phyloP scores from a whole-genome alignment of 2,888 invertebrate species.

The Luperina nickerlii region DNA sequence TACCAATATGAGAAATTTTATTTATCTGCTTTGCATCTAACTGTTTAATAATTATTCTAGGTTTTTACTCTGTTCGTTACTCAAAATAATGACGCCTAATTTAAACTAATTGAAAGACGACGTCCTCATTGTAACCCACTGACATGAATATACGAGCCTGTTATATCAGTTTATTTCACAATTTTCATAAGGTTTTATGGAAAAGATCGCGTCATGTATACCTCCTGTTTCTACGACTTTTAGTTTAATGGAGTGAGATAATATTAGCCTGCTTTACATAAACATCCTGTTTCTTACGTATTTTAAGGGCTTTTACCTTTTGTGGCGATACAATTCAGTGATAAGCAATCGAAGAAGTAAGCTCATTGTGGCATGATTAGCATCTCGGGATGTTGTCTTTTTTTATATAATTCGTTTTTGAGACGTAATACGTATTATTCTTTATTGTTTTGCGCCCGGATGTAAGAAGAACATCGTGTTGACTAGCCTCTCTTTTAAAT shows the following conservation, averaged over 20 bases:
- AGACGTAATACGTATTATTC: constrained; percentile 16
- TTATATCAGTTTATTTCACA: not conserved
- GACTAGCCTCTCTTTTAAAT: constrained; percentile 41
- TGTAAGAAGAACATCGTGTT: constrained; percentile 17
- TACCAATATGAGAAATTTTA: constrained; percentile 83
- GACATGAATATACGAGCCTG: not conserved
- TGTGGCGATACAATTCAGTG: not conserved
- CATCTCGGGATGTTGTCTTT: constrained; percentile 35
- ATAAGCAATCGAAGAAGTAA: not conserved
- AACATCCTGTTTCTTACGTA: not conserved
- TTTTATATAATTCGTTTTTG: not conserved
- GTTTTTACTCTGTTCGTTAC: constrained; percentile 83
- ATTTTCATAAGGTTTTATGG: not conserved
- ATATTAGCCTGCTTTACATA: not conserved
- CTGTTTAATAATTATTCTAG: constrained; percentile 77
- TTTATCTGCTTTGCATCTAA: constrained; percentile 88
- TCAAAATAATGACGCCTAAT: constrained; percentile 31
- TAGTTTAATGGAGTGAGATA: not conserved
- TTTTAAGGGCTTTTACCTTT: not conserved
- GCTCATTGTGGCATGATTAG: not conserved
- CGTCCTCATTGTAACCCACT: not conserved
- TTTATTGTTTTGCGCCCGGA: constrained; percentile 32
- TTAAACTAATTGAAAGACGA: constrained; percentile 29
- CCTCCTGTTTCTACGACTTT: not conserved
- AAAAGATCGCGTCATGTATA: not conserved